Evolutionary conservation across 2,113 vertebrate genomes (phyloP).

Genomic region (Zosterops borbonicus): DNA sequence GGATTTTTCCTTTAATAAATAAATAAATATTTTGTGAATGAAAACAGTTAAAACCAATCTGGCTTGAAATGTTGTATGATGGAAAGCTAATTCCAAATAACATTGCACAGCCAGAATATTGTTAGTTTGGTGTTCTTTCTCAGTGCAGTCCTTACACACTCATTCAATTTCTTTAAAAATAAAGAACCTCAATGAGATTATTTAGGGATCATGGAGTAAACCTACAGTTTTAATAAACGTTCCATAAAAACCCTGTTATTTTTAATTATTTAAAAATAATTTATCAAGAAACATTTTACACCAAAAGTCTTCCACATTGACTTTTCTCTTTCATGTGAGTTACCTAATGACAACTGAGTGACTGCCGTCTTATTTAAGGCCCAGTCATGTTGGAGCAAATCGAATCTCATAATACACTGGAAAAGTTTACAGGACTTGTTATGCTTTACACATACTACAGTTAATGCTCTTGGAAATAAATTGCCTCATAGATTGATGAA

Average conservation of each 20-base stretch:
- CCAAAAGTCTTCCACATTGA: background rate
- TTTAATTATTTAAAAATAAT: background rate
- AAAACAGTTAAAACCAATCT: background rate
- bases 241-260: background rate
- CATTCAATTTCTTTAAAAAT: background rate
- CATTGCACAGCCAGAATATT: background rate
- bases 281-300: background rate
- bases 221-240: background rate
- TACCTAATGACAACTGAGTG: background rate
- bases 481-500: slow-evolving; percentile 28
- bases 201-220: background rate
- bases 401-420: background rate
- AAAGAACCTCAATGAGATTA: background rate
- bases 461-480: slow-evolving; percentile 44
- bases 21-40: background rate
- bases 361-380: background rate
- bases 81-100: background rate
- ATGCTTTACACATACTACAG: slow-evolving; percentile 9
- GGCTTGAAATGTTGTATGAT: background rate
- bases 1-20: background rate
- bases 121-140: background rate
- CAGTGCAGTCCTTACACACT: background rate
- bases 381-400: background rate
- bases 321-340: background rate
- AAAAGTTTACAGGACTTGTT: slow-evolving; percentile 5